Evolutionary conservation across 35 echinoderm and acorn worm species (phyloP).

Genomic region (Nesometra sesokonis): DNA sequence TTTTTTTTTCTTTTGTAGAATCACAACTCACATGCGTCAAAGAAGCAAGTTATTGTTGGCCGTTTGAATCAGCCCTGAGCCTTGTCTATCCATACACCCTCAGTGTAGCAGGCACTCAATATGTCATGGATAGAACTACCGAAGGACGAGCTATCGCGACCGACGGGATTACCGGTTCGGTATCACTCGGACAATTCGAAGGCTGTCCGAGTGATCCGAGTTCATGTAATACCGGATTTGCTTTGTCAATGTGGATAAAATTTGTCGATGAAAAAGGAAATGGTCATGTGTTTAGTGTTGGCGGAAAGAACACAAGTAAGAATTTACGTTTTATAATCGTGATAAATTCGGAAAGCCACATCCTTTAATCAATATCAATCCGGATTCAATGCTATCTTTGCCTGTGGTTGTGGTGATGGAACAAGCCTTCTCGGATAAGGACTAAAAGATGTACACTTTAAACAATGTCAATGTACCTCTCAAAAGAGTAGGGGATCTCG

Average conservation of each 20-base stretch:
- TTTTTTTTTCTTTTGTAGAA: slow-evolving; percentile 11
- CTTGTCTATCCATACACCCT: neutral
- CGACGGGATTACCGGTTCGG: slow-evolving; percentile 40
- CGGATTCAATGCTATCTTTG: no score
- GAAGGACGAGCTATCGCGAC: slow-evolving; percentile 38
- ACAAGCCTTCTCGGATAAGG: no score
- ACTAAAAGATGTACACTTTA: no score
- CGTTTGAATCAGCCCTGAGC: slow-evolving; percentile 40
- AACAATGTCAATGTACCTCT: no score
- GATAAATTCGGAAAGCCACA: no score
- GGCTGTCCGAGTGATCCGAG: slow-evolving; percentile 49
- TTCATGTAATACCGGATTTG: slow-evolving; percentile 44
- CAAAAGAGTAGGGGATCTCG: no score
- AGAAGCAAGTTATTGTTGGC: slow-evolving; percentile 52
- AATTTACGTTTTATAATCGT: neutral
- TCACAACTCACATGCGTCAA: slow-evolving; percentile 33
- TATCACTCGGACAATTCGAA: slow-evolving; percentile 25
- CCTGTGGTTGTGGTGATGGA: no score
- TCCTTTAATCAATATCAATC: no score
- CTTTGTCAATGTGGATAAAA: slow-evolving; percentile 62
- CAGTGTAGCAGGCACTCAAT: neutral
- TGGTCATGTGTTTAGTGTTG: slow-evolving; percentile 38
- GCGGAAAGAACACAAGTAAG: slow-evolving; percentile 56
- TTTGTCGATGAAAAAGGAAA: slow-evolving; percentile 31
- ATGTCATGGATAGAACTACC: slow-evolving; percentile 31